phyloP scores from a whole-genome alignment of 2,888 invertebrate genomes.

The Stegophylla sp. region DNA sequence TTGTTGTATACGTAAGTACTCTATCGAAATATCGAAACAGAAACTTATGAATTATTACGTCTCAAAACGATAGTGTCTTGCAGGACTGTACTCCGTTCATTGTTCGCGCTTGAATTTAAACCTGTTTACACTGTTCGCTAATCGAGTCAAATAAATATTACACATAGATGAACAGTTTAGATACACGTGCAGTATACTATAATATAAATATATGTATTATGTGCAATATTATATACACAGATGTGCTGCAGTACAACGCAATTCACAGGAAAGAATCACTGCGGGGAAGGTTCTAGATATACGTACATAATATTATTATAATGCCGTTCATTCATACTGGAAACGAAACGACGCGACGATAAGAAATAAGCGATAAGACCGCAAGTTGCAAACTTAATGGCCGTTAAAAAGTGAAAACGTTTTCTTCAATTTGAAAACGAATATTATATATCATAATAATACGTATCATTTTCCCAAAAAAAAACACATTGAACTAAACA shows the following conservation, averaged over 20 bases:
- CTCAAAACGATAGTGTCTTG: constrained; percentile 2
- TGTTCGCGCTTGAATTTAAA: constrained; percentile 40
- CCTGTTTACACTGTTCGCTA: constrained; percentile 52
- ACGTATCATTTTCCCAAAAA: too few relatives aligned
- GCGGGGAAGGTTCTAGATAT: constrained; percentile 8
- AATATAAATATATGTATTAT: background rate
- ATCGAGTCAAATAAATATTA: constrained; percentile 56
- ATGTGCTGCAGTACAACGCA: too few relatives aligned
- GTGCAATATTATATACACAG: background rate
- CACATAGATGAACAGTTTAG: constrained; percentile 39
- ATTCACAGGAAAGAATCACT: constrained; percentile 3
- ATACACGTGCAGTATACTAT: background rate
- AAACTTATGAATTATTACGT: constrained; percentile 7
- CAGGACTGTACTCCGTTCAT: constrained; percentile 31
- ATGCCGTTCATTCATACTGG: constrained; percentile 32
- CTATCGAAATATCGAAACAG: background rate
- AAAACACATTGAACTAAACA: background rate
- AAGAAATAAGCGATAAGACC: constrained; percentile 35
- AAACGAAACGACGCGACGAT: constrained; percentile 26
- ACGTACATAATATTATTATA: background rate
- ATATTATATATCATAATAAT: background rate
- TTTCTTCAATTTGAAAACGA: constrained; percentile 3
- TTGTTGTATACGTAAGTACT: constrained; percentile 7
- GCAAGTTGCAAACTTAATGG: constrained; percentile 13
- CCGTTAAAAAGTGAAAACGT: constrained; percentile 19